Evolutionary conservation across 1,140 invertebrate species (phyloP).

Genomic region (Daktulosphaira vitifoliae): DNA sequence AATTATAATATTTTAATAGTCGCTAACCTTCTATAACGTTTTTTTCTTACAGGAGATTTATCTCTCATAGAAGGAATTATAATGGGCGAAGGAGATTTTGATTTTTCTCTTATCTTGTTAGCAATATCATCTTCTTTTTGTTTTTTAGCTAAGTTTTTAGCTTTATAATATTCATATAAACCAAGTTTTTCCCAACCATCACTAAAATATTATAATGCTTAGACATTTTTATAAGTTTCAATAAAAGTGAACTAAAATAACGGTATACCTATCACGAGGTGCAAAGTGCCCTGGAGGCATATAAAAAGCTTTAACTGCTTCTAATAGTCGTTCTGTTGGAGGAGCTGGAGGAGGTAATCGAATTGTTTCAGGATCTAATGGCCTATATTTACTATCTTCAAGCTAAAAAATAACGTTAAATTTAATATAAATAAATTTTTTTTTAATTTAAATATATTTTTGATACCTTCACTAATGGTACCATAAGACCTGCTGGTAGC

Average conservation of each 20-base stretch:
- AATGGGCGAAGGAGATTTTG: constrained; percentile 65
- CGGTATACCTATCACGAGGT: constrained; percentile 77
- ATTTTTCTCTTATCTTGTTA: constrained; percentile 58
- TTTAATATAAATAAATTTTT: constrained; percentile 3
- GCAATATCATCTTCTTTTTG: constrained; percentile 77
- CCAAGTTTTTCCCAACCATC: constrained; percentile 97
- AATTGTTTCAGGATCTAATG: constrained; percentile 81
- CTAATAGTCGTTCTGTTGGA: constrained; percentile 80
- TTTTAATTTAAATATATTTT: constrained; percentile 30
- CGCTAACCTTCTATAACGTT: constrained; percentile 56
- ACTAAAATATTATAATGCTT: constrained; percentile 48
- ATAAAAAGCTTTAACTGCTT: constrained; percentile 93
- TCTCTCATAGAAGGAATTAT: constrained; percentile 55
- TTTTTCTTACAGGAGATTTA: constrained; percentile 57
- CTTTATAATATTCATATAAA: constrained; percentile 94
- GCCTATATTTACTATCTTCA: constrained; percentile 82
- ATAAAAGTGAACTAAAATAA: constrained; percentile 1
- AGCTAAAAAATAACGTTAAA: constrained; percentile 47
- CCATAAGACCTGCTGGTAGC: constrained; percentile 90
- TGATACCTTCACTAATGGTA: constrained; percentile 76
- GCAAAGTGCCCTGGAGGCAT: constrained; percentile 84
- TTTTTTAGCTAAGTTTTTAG: constrained; percentile 82
- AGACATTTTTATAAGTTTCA: neutral
- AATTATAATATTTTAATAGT: neutral
- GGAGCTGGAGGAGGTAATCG: constrained; percentile 85